Base-by-base conservation (phyloP, 2,113 vertebrate species). In the Brachionichthys hirsutus region DNA sequence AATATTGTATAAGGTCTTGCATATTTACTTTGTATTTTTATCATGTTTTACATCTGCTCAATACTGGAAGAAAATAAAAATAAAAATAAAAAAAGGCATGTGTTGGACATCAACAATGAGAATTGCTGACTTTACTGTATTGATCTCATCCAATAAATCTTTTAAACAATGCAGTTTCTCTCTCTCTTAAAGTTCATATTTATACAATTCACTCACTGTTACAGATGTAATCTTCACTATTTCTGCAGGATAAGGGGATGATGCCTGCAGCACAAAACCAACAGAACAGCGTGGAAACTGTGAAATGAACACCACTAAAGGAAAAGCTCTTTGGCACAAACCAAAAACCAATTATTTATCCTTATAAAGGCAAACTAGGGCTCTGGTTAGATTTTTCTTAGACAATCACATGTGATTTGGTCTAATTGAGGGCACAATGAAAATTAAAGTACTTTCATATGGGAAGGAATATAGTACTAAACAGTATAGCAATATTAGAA, bases 241-340 rank as follows among this genome's bases (percentile, higher is more conserved):
- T 30, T 95, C 94, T 6, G 92, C 85, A 10, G 95, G 94, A 76
- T 88, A 94, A 0, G 92, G 75, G 15, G 97, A 95, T 73, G 54
- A 95, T 0, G 65, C 92, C 97, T 99, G 62, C 9, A 85, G 69
- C 5, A 67, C 49, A 86, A 20, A 79, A 11, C 47, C 1, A 52
- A 44, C 45, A 85, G 15, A 77, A 38, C 10, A 38, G 12, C 6
- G 22, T 19, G 17, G 13, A 24, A 16, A 1, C 6, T 24, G 36
- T 42, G 7, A 52, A 35, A 43, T 51, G 2, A 3, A 15, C 4
- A 17, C 12, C 3, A 42, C 13, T 35, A 2, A 5, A 34, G 9
- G 17, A 40, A 19, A 47, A 8, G 2, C 17, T 47, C 2, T n/a
- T 45, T 4, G 15, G 34, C 24, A 30, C 24, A 30, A 35, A 9